Evolutionary conservation across 2,113 vertebrate genomes (phyloP).

Genomic region (Rhinogobius similis): DNA sequence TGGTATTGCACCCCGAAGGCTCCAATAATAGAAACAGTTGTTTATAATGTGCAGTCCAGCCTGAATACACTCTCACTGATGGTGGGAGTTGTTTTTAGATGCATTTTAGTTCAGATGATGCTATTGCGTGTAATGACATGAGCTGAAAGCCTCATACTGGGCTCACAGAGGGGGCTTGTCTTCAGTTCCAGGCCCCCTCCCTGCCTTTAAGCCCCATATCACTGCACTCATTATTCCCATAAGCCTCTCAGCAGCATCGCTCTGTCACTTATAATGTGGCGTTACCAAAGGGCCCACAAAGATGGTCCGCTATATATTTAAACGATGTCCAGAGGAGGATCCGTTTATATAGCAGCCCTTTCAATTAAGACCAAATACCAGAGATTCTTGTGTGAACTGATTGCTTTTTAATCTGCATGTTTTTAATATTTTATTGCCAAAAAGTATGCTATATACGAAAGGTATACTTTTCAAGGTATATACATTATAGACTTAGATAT

Average conservation of each 20-base stretch:
- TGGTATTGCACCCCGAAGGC: constrained; percentile 10
- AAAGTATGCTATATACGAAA: no score
- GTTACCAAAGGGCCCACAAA: constrained; percentile 21
- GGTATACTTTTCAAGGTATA: no score
- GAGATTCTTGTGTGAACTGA: no score
- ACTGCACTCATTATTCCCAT: constrained; percentile 56
- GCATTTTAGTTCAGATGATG: neutral
- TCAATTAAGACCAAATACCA: no score
- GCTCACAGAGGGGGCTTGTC: constrained; percentile 41
- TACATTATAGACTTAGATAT: no score
- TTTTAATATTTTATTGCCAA: no score
- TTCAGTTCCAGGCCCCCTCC: constrained; percentile 21
- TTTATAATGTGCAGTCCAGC: neutral
- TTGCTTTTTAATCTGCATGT: no score
- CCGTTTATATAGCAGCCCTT: neutral
- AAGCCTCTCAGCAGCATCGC: constrained; percentile 55
- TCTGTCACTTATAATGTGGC: constrained; percentile 36
- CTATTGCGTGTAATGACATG: neutral
- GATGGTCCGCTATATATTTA: constrained; percentile 7
- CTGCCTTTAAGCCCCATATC: constrained; percentile 18
- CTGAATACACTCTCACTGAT: no score
- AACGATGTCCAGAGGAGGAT: neutral
- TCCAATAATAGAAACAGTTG: neutral
- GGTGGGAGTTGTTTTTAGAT: neutral
- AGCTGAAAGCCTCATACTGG: neutral